phyloP scores from a whole-genome alignment of 2,888 invertebrate genomes.

The Drosophila falleni region DNA sequence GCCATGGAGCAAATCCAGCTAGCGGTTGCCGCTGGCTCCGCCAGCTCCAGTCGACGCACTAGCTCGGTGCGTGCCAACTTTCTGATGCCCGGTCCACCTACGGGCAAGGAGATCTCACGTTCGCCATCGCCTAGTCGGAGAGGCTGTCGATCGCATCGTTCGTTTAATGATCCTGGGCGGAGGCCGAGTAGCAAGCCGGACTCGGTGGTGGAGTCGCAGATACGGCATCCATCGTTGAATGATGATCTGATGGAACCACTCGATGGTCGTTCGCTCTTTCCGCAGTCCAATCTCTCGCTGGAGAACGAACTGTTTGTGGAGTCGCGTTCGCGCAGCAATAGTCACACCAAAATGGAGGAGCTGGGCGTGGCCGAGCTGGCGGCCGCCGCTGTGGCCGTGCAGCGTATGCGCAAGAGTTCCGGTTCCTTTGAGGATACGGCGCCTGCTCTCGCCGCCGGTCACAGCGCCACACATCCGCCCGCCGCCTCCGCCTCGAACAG shows the following conservation, averaged over 20 bases:
- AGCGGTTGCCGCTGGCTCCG: slow-evolving; percentile 70
- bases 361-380: slow-evolving; percentile 78
- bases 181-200: slow-evolving; percentile 83
- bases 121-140: slow-evolving; percentile 85
- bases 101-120: slow-evolving; percentile 82
- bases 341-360: slow-evolving; percentile 84
- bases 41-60: slow-evolving; percentile 83
- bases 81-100: slow-evolving; percentile 83
- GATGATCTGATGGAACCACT: slow-evolving; percentile 84
- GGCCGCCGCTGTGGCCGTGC: slow-evolving; percentile 69
- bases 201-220: slow-evolving; percentile 81
- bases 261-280: slow-evolving; percentile 74
- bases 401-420: slow-evolving; percentile 78
- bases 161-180: slow-evolving; percentile 84
- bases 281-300: slow-evolving; percentile 83
- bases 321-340: slow-evolving; percentile 84
- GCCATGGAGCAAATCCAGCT: slow-evolving; percentile 83
- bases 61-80: slow-evolving; percentile 85
- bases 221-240: slow-evolving; percentile 85
- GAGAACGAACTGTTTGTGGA: slow-evolving; percentile 85
- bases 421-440: slow-evolving; percentile 83
- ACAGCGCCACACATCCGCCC: slow-evolving; percentile 73
- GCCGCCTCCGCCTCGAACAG: slow-evolving; percentile 75
- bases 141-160: slow-evolving; percentile 85
- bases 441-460: slow-evolving; percentile 59